Conservation (phyloP, 92 coral and sea anemone genomes). For the Pocillopora grandis region DNA sequence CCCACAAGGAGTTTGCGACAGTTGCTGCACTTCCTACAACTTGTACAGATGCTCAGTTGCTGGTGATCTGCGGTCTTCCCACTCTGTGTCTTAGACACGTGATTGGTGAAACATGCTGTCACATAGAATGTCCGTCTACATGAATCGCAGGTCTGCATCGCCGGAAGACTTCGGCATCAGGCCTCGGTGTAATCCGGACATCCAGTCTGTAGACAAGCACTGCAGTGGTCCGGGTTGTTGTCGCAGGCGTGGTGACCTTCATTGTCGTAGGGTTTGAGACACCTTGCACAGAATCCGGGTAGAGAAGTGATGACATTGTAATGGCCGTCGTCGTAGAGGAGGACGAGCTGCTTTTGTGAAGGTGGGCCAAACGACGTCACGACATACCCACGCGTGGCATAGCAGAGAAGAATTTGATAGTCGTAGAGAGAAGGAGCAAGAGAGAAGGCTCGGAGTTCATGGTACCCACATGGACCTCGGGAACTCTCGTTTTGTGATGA, state of each 20-base stretch:
- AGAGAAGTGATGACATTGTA: constrained; percentile 48
- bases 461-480: constrained; percentile 23
- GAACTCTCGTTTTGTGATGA: constrained; percentile 27
- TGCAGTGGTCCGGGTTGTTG: too few relatives aligned
- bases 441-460: constrained; percentile 12
- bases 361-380: constrained; percentile 23
- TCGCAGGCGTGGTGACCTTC: neutral
- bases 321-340: constrained; percentile 26
- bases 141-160: too few relatives aligned
- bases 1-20: too few relatives aligned
- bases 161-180: too few relatives aligned
- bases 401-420: constrained; percentile 18
- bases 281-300: constrained; percentile 35
- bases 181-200: too few relatives aligned
- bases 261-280: constrained; percentile 16
- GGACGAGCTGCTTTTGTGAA: neutral
- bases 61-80: too few relatives aligned
- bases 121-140: too few relatives aligned
- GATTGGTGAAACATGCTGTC: too few relatives aligned
- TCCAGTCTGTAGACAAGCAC: too few relatives aligned
- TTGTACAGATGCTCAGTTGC: too few relatives aligned
- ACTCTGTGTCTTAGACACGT: too few relatives aligned
- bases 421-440: neutral
- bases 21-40: too few relatives aligned
- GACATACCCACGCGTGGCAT: constrained; percentile 4